These are phyloP conservation scores for Leptinotarsa texana DNA, from an alignment of 1,140 invertebrate species.

Conservation along the genomic window DNA sequence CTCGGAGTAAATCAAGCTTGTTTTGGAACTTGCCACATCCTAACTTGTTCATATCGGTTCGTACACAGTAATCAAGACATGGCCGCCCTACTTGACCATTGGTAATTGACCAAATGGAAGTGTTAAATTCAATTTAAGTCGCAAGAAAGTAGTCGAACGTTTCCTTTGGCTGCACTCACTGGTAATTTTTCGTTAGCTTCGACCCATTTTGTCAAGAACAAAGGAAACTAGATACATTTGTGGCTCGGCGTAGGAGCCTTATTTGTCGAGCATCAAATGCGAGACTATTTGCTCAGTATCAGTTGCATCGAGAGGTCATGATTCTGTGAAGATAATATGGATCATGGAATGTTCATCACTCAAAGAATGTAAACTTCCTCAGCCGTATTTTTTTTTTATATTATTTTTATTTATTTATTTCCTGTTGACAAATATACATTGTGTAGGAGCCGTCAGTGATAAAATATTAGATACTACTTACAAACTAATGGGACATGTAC, in stretches of 20 bases:
- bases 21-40: not conserved
- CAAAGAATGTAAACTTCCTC: too few species aligned
- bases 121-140: constrained; percentile 13
- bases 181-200: not conserved
- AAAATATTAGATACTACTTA: too few species aligned
- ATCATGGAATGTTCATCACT: too few species aligned
- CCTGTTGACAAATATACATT: too few species aligned
- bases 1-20: not conserved
- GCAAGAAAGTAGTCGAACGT: constrained; percentile 10
- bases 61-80: constrained; percentile 19
- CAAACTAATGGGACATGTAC: too few species aligned
- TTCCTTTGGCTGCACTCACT: not conserved
- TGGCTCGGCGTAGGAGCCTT: not conserved
- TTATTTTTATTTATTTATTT: too few species aligned
- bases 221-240: not conserved
- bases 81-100: constrained; percentile 20
- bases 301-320: not conserved
- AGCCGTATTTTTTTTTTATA: too few species aligned
- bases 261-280: not conserved
- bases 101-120: constrained; percentile 18
- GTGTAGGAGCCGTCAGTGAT: too few species aligned
- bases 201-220: not conserved
- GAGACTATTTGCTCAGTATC: not conserved
- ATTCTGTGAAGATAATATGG: not conserved
- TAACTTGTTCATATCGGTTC: not conserved